Conservation (phyloP, 2,113 vertebrate genomes). For the Pardalotus punctatus region DNA sequence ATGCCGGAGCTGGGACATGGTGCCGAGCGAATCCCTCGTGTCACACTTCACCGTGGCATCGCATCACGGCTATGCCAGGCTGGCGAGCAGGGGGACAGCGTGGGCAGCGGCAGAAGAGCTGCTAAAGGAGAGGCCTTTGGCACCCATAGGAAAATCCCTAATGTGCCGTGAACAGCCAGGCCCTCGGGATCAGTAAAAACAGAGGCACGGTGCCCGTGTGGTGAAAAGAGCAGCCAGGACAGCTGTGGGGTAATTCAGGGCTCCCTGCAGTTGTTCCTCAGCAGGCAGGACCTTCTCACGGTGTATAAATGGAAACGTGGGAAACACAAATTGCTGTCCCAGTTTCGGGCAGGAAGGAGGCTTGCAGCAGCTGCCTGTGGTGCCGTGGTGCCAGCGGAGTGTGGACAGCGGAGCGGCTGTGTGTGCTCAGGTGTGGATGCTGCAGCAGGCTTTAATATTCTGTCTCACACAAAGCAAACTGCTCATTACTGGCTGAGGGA, state of each 20-base stretch:
- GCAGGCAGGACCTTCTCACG: background rate
- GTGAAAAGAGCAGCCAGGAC: background rate
- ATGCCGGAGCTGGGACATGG: fast-evolving
- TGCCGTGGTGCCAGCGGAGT: background rate
- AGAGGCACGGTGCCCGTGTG: fast-evolving
- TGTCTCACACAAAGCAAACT: background rate
- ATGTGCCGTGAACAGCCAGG: fast-evolving
- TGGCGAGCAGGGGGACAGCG: fast-evolving
- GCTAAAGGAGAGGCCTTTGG: background rate
- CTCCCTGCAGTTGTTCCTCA: background rate
- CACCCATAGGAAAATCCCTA: background rate
- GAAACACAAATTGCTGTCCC: background rate
- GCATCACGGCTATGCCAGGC: background rate
- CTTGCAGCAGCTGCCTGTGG: background rate
- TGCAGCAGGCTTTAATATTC: background rate
- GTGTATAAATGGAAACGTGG: background rate
- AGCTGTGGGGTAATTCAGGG: background rate
- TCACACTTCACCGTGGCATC: background rate
- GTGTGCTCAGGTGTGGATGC: background rate
- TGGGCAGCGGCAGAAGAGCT: background rate
- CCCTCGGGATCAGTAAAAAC: background rate
- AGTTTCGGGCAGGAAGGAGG: background rate
- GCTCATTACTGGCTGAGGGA: background rate
- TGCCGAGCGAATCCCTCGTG: background rate
- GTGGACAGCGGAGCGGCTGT: background rate